These are phyloP conservation scores for Oopsacas minuta DNA, from an alignment of 37 sponge, comb jelly and placozoan species.

Conservation along the genomic window DNA sequence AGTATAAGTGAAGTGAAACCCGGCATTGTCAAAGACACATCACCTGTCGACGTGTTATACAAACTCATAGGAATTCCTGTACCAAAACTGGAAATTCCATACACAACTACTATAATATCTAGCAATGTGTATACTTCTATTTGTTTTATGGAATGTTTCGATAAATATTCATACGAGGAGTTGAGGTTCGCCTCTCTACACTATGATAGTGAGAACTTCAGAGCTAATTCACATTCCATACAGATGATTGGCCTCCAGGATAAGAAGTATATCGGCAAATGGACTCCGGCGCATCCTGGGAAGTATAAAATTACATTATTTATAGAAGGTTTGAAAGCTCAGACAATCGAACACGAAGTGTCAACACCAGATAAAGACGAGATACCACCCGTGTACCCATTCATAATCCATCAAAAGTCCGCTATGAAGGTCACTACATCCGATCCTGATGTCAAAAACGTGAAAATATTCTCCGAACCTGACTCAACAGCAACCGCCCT, in stretches of 20 bases:
- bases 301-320: constrained; percentile 54
- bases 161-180: constrained; percentile 76
- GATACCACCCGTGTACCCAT: background rate
- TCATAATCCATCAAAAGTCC: background rate
- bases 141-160: constrained; percentile 36
- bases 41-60: background rate
- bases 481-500: background rate
- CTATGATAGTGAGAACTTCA: background rate
- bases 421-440: background rate
- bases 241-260: constrained; percentile 39
- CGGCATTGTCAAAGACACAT: background rate
- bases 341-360: background rate
- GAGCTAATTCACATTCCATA: constrained; percentile 26
- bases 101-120: background rate
- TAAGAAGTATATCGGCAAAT: constrained; percentile 65
- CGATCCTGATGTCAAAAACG: background rate
- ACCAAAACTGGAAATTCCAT: constrained; percentile 7
- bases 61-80: constrained; percentile 5
- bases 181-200: constrained; percentile 34
- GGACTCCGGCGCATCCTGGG: constrained; percentile 61
- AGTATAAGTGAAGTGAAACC: background rate
- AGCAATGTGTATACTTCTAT: background rate
- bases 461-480: background rate
- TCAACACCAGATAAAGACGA: background rate
- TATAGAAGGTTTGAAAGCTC: constrained; percentile 45